Evolutionary conservation across 2,888 invertebrate genomes (phyloP).

Genomic region (Brenthis ino): DNA sequence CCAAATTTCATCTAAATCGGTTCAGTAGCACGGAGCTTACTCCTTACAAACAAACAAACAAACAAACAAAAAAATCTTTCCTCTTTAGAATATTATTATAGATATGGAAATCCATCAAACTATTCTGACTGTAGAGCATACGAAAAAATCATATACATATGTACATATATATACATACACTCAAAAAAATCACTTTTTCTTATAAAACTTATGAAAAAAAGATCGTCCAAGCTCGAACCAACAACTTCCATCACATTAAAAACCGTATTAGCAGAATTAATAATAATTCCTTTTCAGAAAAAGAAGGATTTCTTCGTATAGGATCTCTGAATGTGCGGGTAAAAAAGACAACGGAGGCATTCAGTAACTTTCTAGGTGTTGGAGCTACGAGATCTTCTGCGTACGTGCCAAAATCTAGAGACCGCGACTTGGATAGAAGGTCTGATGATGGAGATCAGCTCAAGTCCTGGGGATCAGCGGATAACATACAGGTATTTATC

Average conservation of each 20-base stretch:
- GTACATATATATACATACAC: no score
- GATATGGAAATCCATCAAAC: no score
- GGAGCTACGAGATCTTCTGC: slow-evolving; percentile 82
- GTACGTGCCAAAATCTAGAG: slow-evolving; percentile 68
- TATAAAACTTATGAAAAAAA: no score
- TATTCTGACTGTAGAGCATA: no score
- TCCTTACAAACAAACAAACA: no score
- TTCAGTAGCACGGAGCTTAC: no score
- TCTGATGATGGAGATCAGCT: slow-evolving; percentile 84
- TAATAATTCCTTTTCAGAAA: slow-evolving; percentile 82
- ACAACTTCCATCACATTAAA: not conserved
- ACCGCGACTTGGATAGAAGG: slow-evolving; percentile 57
- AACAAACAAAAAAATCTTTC: no score
- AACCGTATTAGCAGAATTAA: not conserved
- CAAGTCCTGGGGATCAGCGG: slow-evolving; percentile 95
- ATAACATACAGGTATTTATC: slow-evolving; percentile 86
- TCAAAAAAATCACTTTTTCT: no score
- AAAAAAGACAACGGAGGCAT: slow-evolving; percentile 95
- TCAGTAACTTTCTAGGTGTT: slow-evolving; percentile 94
- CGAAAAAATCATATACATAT: no score
- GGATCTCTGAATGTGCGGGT: slow-evolving; percentile 95
- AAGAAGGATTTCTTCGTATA: slow-evolving; percentile 95
- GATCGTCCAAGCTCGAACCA: not conserved
- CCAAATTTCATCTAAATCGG: no score
- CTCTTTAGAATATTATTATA: no score